These are phyloP conservation scores for Perithous albicinctus DNA, from an alignment of 2,888 invertebrate genomes.

Conservation along the genomic window DNA sequence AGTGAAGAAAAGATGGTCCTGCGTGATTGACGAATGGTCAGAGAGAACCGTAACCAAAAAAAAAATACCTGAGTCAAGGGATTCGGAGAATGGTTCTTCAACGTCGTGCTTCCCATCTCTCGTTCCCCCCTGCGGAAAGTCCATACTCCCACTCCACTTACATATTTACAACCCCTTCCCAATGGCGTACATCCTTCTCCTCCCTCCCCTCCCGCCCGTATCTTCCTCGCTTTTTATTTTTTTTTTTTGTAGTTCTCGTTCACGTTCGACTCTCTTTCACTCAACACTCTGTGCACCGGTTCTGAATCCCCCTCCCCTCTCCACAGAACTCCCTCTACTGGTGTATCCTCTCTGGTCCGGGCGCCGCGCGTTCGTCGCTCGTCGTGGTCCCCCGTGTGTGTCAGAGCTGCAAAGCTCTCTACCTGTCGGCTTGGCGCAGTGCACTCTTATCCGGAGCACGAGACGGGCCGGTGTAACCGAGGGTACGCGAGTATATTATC, in stretches of 20 bases:
- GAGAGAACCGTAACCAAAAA: background rate
- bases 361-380: constrained; percentile 51
- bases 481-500: constrained; percentile 57
- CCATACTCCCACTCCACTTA: constrained; percentile 11
- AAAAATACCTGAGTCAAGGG: background rate
- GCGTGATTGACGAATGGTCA: constrained; percentile 23
- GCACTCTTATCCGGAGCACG: constrained; percentile 68
- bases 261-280: constrained; percentile 25
- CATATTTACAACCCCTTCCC: constrained; percentile 57
- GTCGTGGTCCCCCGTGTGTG: constrained; percentile 38
- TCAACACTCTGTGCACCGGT: constrained; percentile 28
- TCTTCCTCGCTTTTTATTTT: constrained; percentile 50
- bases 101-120: constrained; percentile 21
- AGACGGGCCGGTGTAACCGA: constrained; percentile 56
- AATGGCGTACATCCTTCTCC: constrained; percentile 27
- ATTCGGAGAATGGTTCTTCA: constrained; percentile 28
- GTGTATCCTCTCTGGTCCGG: constrained; percentile 49
- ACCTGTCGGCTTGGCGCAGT: constrained; percentile 67
- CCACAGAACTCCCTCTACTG: constrained; percentile 38
- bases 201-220: constrained; percentile 4
- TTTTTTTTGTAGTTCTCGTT: constrained; percentile 27
- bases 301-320: constrained; percentile 26
- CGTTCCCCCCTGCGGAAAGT: background rate
- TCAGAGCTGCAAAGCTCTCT: constrained; percentile 66
- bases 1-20: background rate